These are phyloP conservation scores for Lamprologus callipterus DNA, from an alignment of 2,113 vertebrate species.

Conservation along the genomic window DNA sequence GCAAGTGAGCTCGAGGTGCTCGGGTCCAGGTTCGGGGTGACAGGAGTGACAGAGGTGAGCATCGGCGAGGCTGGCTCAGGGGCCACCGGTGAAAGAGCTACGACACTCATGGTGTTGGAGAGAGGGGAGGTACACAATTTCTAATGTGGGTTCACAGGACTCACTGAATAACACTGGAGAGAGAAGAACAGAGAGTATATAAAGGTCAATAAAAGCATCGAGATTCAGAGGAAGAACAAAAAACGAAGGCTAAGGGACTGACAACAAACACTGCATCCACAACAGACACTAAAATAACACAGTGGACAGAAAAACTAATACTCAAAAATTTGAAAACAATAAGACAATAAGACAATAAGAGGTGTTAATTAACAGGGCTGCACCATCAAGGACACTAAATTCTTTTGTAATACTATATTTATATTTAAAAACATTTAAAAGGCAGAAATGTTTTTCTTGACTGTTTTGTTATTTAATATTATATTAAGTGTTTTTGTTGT, in stretches of 20 bases:
- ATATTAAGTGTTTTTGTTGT: neutral
- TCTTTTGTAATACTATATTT: neutral
- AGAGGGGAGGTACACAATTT: conserved; percentile 18
- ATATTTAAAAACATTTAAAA: neutral
- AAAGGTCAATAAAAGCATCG: neutral
- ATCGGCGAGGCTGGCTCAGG: conserved; percentile 81
- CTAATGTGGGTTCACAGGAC: conserved; percentile 38
- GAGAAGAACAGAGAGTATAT: neutral
- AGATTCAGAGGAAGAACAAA: neutral
- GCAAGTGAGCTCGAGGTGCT: conserved; percentile 28
- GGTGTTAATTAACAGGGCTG: neutral
- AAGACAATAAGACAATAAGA: neutral
- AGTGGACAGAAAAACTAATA: neutral
- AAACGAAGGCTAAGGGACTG: neutral
- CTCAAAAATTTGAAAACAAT: neutral
- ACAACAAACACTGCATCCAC: fast-evolving
- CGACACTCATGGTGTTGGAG: conserved; percentile 79
- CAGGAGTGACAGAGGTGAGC: conserved; percentile 83
- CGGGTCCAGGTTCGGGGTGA: conserved; percentile 79
- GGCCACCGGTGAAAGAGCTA: conserved; percentile 72
- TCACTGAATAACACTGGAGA: conserved; percentile 68
- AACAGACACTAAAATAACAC: fast-evolving
- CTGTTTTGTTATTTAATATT: neutral
- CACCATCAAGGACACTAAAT: neutral
- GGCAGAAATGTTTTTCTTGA: neutral